A percentile compares a stretch with the other conserved stretches of the same genome.
These are phyloP conservation scores for Acromyrmex charruanus DNA, from an alignment of 1,140 invertebrate genomes.

Conservation along the genomic window DNA sequence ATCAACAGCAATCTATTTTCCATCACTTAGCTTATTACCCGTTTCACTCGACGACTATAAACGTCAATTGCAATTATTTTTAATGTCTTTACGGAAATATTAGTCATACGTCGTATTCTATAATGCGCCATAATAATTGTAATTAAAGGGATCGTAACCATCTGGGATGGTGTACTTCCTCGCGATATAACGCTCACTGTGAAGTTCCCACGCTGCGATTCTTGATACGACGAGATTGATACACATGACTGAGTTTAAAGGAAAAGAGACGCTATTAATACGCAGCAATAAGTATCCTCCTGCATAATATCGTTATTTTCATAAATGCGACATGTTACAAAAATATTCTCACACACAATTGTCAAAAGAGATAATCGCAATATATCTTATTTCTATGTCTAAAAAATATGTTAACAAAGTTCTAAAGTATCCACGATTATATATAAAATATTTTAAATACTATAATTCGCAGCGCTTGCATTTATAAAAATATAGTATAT, in stretches of 20 bases:
- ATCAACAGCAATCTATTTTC: constrained; percentile 11
- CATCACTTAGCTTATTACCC: constrained; percentile 15
- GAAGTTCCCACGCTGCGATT: constrained; percentile 43
- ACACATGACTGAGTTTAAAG: constrained; percentile 28
- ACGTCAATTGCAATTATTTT: constrained; percentile 44
- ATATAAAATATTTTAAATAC: neutral
- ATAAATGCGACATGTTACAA: neutral
- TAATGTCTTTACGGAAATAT: constrained; percentile 47
- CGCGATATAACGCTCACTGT: neutral
- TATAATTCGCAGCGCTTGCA: neutral
- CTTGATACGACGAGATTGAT: constrained; percentile 41
- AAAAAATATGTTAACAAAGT: neutral
- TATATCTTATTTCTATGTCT: neutral
- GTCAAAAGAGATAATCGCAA: neutral
- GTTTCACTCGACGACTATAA: constrained; percentile 13
- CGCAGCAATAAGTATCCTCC: neutral
- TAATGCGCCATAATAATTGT: constrained; percentile 52
- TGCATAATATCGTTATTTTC: neutral
- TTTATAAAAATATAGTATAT: neutral
- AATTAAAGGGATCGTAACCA: constrained; percentile 49
- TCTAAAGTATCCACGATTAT: neutral
- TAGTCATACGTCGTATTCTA: constrained; percentile 45
- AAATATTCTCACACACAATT: constrained; percentile 15
- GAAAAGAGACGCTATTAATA: neutral
- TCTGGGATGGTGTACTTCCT: constrained; percentile 28